phyloP scores from a whole-genome alignment of 2,888 invertebrate genomes.

The Clitarchus hookeri region DNA sequence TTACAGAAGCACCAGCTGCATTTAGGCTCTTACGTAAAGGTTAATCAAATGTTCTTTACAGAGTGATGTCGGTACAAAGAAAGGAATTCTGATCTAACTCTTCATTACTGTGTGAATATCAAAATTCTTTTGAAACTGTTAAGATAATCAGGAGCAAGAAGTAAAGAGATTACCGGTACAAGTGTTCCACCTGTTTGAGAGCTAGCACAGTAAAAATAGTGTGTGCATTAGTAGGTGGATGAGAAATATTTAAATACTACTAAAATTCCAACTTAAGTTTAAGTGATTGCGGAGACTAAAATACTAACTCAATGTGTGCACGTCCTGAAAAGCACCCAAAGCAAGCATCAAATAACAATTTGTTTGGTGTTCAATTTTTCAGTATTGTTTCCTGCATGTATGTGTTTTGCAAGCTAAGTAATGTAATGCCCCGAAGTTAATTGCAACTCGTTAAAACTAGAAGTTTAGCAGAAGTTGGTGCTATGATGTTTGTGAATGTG shows the following conservation, averaged over 20 bases:
- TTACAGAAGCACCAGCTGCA: too few species aligned
- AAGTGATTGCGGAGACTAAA: background rate
- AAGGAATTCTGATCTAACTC: too few species aligned
- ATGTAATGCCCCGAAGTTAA: background rate
- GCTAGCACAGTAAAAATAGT: too few species aligned
- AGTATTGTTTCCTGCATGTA: background rate
- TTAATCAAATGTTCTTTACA: too few species aligned
- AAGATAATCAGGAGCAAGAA: too few species aligned
- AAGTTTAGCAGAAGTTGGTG: background rate
- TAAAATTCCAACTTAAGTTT: conserved; percentile 34
- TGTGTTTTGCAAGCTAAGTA: background rate
- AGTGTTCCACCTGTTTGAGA: too few species aligned
- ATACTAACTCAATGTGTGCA: background rate
- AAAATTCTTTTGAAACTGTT: too few species aligned
- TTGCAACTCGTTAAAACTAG: background rate
- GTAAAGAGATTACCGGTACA: too few species aligned
- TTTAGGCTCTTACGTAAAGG: too few species aligned
- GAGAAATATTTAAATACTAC: background rate
- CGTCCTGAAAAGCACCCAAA: background rate
- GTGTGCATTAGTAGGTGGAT: too few species aligned
- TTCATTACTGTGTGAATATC: too few species aligned
- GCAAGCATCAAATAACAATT: background rate
- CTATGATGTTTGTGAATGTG: background rate
- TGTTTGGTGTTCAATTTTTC: background rate
- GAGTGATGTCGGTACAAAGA: too few species aligned